Percentiles rank a stretch among this genome's conserved stretches.
Conservation (phyloP, 2,797 vertebrate species). For the Typhlichthys eigenmanni region DNA sequence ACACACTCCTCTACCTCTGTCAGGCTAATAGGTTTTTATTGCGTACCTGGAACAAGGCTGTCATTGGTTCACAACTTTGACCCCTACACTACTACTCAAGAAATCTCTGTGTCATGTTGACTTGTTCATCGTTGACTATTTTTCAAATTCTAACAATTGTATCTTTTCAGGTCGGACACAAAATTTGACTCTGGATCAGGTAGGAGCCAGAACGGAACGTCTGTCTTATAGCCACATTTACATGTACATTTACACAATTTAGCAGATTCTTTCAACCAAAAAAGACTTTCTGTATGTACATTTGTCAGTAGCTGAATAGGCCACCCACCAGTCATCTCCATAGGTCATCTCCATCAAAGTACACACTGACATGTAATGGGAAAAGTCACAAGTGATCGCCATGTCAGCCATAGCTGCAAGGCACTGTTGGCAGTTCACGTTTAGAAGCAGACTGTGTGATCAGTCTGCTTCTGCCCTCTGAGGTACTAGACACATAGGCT, state of each 20-base stretch:
- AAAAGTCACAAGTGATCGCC: too few relatives aligned
- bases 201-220: slow-evolving; percentile 60
- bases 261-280: not conserved
- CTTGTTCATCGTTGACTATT: not conserved
- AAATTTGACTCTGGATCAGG: slow-evolving; percentile 98
- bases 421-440: not conserved
- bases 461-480: not conserved
- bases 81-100: not conserved
- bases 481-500: not conserved
- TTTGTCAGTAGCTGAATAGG: too few relatives aligned
- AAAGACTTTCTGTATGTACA: too few relatives aligned
- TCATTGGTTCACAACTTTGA: not conserved
- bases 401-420: not conserved
- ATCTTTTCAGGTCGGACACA: slow-evolving; percentile 85
- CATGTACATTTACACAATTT: too few relatives aligned
- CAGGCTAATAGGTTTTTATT: not conserved
- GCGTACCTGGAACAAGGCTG: not conserved
- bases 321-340: too few relatives aligned
- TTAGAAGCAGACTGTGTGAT: not conserved
- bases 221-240: not conserved
- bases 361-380: too few relatives aligned
- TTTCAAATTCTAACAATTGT: slow-evolving; percentile 40
- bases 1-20: not conserved
- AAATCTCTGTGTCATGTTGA: not conserved
- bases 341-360: too few relatives aligned